phyloP scores from a whole-genome alignment of 1,140 invertebrate species.

The Helicoverpa armigera region DNA sequence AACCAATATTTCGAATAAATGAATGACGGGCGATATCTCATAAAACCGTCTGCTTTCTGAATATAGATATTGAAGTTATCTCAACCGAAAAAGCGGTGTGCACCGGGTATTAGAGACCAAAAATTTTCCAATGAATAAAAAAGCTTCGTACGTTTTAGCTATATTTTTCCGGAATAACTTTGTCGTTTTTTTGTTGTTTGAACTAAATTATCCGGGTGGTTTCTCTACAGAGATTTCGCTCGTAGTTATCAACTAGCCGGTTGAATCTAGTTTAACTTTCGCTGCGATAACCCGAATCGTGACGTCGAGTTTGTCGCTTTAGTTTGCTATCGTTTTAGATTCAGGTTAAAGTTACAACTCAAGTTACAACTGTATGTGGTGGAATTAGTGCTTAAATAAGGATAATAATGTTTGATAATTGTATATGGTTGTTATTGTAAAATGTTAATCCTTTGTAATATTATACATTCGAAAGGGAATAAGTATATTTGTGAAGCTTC shows the following conservation, averaged over 20 bases:
- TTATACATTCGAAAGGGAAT: too few relatives aligned
- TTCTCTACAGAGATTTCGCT: background rate
- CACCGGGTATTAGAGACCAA: too few relatives aligned
- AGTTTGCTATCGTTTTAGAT: conserved; percentile 35
- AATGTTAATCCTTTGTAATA: too few relatives aligned
- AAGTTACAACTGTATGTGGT: background rate
- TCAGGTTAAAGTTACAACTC: background rate
- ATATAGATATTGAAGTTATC: conserved; percentile 2
- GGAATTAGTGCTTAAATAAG: background rate
- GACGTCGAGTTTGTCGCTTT: conserved; percentile 19
- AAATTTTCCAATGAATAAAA: conserved; percentile 11
- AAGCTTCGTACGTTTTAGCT: conserved; percentile 1
- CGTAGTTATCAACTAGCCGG: background rate
- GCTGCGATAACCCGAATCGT: conserved; percentile 13
- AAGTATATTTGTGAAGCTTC: too few relatives aligned
- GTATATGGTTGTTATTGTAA: too few relatives aligned
- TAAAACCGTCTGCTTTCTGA: background rate
- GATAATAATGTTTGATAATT: too few relatives aligned
- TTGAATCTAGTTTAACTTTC: conserved; percentile 35
- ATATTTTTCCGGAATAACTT: background rate
- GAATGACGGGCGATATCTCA: background rate
- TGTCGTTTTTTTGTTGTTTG: background rate
- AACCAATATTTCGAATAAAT: background rate
- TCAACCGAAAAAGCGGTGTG: conserved; percentile 2
- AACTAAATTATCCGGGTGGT: background rate